These are phyloP conservation scores for Desmophyllum pertusum DNA, from an alignment of 92 coral and sea anemone genomes.

Conservation along the genomic window DNA sequence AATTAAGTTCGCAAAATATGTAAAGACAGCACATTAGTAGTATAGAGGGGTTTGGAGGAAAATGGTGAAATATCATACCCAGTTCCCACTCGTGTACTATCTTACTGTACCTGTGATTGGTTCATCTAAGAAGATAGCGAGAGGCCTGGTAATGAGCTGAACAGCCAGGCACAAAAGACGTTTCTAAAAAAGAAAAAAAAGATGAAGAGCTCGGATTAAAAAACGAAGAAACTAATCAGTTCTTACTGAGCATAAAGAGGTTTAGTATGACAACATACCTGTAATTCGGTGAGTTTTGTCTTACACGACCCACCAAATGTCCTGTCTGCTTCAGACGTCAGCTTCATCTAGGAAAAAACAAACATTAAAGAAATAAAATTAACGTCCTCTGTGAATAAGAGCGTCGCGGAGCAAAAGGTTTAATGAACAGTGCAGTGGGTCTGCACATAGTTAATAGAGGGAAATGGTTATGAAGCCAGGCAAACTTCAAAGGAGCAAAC, in stretches of 20 bases:
- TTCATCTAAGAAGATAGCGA: constrained; percentile 54
- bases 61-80: not conserved
- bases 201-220: not conserved
- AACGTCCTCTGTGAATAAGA: not conserved
- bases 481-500: no score
- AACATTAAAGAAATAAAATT: not conserved
- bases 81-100: not conserved
- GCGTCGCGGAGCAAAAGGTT: no score
- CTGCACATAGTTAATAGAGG: no score
- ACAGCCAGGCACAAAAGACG: constrained; percentile 47
- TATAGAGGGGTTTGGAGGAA: not conserved
- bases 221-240: not conserved
- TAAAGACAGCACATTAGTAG: no score
- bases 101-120: constrained; percentile 52
- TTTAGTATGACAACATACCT: constrained; percentile 6
- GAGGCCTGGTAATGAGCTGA: constrained; percentile 54
- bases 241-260: not conserved
- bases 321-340: not conserved
- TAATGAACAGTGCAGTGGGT: no score
- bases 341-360: constrained; percentile 3
- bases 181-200: constrained; percentile 22
- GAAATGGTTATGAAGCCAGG: no score
- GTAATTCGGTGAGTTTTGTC: constrained; percentile 1
- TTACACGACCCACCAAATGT: not conserved
- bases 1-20: no score